phyloP scores from a whole-genome alignment of 2,113 vertebrate genomes.

The Crypturellus undulatus region DNA sequence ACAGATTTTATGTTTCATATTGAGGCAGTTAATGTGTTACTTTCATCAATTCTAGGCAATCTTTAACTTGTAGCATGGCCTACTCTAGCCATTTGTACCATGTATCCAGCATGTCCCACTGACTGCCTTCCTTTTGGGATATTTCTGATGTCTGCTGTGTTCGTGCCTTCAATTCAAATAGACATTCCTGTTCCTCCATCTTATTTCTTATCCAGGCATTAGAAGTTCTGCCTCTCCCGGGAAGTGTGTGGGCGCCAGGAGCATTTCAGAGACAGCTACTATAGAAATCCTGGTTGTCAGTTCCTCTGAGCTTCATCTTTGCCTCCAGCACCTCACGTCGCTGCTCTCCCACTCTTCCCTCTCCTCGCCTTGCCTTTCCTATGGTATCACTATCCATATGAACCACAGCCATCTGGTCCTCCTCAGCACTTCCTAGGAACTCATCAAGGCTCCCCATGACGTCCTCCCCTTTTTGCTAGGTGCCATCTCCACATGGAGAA shows the following conservation, averaged over 20 bases:
- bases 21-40: not conserved
- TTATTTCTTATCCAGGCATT: not conserved
- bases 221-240: not conserved
- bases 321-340: not conserved
- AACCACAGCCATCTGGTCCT: not conserved
- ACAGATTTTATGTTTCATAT: not conserved
- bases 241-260: accelerated
- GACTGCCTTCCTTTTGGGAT: not conserved
- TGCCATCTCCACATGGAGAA: not conserved
- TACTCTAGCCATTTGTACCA: not conserved
- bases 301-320: not conserved
- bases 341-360: not conserved
- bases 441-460: not conserved
- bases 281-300: not conserved
- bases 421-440: not conserved
- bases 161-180: not conserved
- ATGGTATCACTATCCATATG: not conserved
- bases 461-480: not conserved
- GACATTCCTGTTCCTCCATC: not conserved
- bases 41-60: not conserved
- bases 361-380: not conserved
- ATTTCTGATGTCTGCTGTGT: not conserved
- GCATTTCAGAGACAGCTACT: not conserved
- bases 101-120: not conserved
- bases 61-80: not conserved